Conservation (phyloP, 2,797 vertebrate species). For the Heteromormyrus szaboi region DNA sequence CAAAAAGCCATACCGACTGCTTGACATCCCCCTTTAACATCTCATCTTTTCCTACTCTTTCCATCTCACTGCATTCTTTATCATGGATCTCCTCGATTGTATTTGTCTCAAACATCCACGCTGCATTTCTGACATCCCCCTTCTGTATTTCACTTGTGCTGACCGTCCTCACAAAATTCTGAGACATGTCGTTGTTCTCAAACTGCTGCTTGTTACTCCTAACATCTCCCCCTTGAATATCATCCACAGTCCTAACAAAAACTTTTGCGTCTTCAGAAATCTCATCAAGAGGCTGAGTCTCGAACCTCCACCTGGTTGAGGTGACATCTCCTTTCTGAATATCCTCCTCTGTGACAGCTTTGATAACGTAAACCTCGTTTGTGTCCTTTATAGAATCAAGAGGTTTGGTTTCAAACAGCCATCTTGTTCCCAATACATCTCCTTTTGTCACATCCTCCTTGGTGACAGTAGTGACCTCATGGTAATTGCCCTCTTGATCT, state of each 20-base stretch:
- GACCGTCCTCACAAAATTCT: slow-evolving; percentile 69
- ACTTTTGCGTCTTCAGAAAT: slow-evolving; percentile 68
- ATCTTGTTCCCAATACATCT: slow-evolving; percentile 79
- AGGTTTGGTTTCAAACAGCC: slow-evolving; percentile 95
- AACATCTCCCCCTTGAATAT: slow-evolving; percentile 78
- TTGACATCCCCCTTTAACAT: slow-evolving; percentile 78
- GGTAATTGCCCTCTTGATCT: slow-evolving; percentile 81
- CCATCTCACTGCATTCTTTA: slow-evolving; percentile 69
- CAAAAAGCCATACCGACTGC: slow-evolving; percentile 87
- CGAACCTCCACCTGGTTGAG: slow-evolving; percentile 83
- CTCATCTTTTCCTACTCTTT: slow-evolving; percentile 76
- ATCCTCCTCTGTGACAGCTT: slow-evolving; percentile 84
- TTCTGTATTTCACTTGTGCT: slow-evolving; percentile 83
- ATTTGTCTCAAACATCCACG: slow-evolving; percentile 87
- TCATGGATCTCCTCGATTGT: slow-evolving; percentile 78
- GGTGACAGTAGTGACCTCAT: slow-evolving; percentile 87
- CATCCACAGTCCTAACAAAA: slow-evolving; percentile 63
- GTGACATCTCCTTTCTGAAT: slow-evolving; percentile 80
- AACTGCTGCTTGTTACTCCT: slow-evolving; percentile 70
- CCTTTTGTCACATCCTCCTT: slow-evolving; percentile 82
- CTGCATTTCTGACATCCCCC: slow-evolving; percentile 80
- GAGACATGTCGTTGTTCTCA: slow-evolving; percentile 63
- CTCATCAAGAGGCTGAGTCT: slow-evolving; percentile 82
- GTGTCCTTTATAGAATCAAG: slow-evolving; percentile 78
- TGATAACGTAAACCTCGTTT: slow-evolving; percentile 81